These are phyloP conservation scores for Halcyon malimbica DNA, from an alignment of 2,113 vertebrate genomes.

Conservation along the genomic window DNA sequence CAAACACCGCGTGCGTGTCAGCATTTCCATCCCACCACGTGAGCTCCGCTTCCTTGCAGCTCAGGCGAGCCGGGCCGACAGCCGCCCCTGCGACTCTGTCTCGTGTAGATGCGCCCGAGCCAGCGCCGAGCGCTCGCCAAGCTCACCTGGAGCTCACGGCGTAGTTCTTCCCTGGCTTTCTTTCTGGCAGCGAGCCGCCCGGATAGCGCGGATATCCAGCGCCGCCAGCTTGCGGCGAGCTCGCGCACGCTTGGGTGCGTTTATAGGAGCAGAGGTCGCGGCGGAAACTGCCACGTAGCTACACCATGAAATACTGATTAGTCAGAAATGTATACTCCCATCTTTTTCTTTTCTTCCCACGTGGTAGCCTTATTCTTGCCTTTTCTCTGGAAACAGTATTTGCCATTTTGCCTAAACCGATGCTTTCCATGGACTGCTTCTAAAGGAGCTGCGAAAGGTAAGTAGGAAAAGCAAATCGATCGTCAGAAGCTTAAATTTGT, in stretches of 20 bases:
- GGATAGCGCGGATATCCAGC: rapidly evolving
- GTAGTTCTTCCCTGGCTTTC: not conserved
- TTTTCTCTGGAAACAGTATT: constrained; percentile 16
- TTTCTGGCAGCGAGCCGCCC: not conserved
- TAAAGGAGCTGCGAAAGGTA: not conserved
- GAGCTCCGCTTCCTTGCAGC: not conserved
- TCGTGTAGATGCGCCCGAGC: rapidly evolving
- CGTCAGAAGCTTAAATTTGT: not conserved
- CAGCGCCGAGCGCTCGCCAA: rapidly evolving
- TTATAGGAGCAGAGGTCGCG: not conserved
- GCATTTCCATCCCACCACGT: not conserved
- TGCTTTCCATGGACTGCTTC: not conserved
- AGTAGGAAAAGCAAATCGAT: not conserved
- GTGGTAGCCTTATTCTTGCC: not conserved
- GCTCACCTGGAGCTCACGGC: not conserved
- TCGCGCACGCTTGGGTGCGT: rapidly evolving
- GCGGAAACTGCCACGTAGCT: rapidly evolving
- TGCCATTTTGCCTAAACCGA: not conserved
- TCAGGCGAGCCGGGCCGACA: not conserved
- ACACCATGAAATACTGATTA: not conserved
- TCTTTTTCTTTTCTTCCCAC: not conserved
- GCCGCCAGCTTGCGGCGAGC: not conserved
- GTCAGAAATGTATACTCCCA: not conserved
- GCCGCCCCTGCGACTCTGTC: rapidly evolving
- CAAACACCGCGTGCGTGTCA: not conserved